Percentiles rank a stretch among this genome's conserved stretches.
Conservation (phyloP, 2,888 invertebrate genomes). For the Elmis aenea region DNA sequence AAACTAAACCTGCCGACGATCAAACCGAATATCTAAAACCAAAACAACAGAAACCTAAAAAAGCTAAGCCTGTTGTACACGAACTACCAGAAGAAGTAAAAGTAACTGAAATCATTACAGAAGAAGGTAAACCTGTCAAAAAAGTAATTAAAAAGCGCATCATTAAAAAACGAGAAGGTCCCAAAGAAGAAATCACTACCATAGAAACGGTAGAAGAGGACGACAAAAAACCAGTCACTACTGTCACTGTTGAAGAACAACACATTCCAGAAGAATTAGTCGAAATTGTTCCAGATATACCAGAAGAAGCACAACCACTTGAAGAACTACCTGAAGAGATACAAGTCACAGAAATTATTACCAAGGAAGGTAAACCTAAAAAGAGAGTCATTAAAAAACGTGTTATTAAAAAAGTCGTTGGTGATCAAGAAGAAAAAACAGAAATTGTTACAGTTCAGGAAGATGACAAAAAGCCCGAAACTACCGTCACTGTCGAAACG, state of each 20-base stretch:
- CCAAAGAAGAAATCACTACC: constrained; percentile 44
- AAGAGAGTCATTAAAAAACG: constrained; percentile 37
- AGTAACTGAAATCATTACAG: constrained; percentile 18
- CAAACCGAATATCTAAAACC: constrained; percentile 11
- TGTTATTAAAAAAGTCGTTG: constrained; percentile 43
- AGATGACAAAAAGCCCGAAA: constrained; percentile 19
- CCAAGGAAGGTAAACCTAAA: constrained; percentile 26
- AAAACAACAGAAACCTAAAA: constrained; percentile 14
- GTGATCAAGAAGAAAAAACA: constrained; percentile 37
- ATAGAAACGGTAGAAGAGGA: constrained; percentile 38
- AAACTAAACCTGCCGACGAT: too few species aligned
- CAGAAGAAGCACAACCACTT: constrained; percentile 43
- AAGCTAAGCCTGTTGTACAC: constrained; percentile 18
- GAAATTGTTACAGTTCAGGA: constrained; percentile 31
- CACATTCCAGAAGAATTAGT: constrained; percentile 27
- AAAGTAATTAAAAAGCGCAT: constrained; percentile 24
- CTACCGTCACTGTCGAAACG: constrained; percentile 25
- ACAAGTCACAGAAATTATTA: constrained; percentile 26
- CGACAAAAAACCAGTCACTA: constrained; percentile 27
- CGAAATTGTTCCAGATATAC: constrained; percentile 48
- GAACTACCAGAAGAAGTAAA: constrained; percentile 27
- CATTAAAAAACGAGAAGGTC: constrained; percentile 21
- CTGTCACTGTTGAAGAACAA: constrained; percentile 26
- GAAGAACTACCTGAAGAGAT: constrained; percentile 25
- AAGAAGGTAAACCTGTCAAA: constrained; percentile 21